phyloP scores from a whole-genome alignment of 2,888 invertebrate species.

The Leptinotarsa tumamoca region DNA sequence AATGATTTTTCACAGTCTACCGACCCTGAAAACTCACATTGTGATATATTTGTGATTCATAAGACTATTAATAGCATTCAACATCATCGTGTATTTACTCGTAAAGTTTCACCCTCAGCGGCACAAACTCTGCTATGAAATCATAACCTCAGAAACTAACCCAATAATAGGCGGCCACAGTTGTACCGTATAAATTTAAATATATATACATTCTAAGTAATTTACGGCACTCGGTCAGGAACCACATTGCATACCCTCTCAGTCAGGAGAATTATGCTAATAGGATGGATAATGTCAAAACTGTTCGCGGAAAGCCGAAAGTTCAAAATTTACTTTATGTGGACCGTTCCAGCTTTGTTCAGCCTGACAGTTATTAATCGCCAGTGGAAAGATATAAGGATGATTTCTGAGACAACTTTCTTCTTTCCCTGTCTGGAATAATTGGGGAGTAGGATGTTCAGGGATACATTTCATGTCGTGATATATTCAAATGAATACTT shows the following conservation, averaged over 20 bases:
- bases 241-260: conserved; percentile 35
- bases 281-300: conserved; percentile 41
- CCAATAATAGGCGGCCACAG: conserved; percentile 29
- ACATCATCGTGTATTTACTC: no score
- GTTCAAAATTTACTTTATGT: conserved; percentile 21
- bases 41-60: no score
- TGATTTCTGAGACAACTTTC: not conserved
- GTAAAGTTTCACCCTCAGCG: no score
- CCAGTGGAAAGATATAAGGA: not conserved
- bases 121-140: conserved; percentile 4
- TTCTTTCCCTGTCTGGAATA: not conserved
- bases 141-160: conserved; percentile 19
- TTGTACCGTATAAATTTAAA: conserved; percentile 45
- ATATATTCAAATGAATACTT: no score
- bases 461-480: no score
- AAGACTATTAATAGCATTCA: no score
- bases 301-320: conserved; percentile 39
- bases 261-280: conserved; percentile 43
- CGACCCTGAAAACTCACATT: no score
- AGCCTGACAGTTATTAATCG: not conserved
- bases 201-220: conserved; percentile 42
- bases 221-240: conserved; percentile 36
- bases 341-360: conserved; percentile 2
- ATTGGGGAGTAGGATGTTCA: no score
- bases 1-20: no score